A percentile compares a stretch with the other conserved stretches of the same genome.
Evolutionary conservation across 2,113 vertebrate species (phyloP).

Genomic region (Grammomys dolichurus): DNA sequence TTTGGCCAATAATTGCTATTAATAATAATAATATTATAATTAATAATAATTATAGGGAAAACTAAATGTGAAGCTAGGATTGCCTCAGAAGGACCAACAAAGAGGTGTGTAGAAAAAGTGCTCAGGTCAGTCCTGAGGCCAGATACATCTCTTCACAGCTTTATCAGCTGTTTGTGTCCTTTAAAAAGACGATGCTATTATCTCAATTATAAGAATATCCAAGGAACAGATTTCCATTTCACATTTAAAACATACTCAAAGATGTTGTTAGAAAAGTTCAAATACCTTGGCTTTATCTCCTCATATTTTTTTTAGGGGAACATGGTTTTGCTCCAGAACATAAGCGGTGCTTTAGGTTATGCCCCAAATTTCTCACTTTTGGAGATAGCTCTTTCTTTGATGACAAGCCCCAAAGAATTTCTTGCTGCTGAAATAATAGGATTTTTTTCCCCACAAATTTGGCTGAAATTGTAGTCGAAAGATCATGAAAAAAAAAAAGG

Average conservation of each 20-base stretch:
- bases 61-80: not conserved
- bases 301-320: not conserved
- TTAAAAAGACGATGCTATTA: not conserved
- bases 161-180: not conserved
- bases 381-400: not conserved
- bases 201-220: not conserved
- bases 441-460: not conserved
- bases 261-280: not conserved
- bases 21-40: too few species aligned
- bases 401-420: slow-evolving; percentile 18
- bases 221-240: slow-evolving; percentile 1
- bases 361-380: not conserved
- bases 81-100: not conserved
- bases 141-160: not conserved
- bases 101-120: not conserved
- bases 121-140: not conserved
- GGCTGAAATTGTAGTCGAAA: slow-evolving; percentile 25
- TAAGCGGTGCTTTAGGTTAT: not conserved
- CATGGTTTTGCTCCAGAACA: slow-evolving; percentile 14
- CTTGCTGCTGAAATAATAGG: slow-evolving; percentile 6
- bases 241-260: not conserved
- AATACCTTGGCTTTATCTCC: not conserved
- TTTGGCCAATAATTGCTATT: not conserved
- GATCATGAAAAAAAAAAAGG: not conserved
- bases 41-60: not conserved